Conservation (phyloP, 2,888 invertebrate genomes). For the Dolichopus griseipennis region DNA sequence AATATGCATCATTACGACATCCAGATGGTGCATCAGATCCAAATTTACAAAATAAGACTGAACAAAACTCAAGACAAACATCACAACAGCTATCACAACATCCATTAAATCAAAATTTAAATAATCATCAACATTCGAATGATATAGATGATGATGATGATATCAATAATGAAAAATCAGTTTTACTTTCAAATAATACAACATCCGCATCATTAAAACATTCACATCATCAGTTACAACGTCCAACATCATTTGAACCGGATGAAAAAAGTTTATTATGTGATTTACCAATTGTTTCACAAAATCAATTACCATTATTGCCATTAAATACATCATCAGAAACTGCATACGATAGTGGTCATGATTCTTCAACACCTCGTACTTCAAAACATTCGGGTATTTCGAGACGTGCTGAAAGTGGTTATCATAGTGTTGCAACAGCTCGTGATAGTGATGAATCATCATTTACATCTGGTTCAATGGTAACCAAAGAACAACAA, state of each 20-base stretch:
- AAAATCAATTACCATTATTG: slow-evolving; percentile 39
- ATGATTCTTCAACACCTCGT: slow-evolving; percentile 72
- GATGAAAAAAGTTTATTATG: slow-evolving; percentile 15
- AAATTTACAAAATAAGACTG: slow-evolving; percentile 50
- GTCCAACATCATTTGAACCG: slow-evolving; percentile 25
- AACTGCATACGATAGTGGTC: slow-evolving; percentile 75
- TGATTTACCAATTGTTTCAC: slow-evolving; percentile 31
- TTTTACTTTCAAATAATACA: slow-evolving; percentile 29
- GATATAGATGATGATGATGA: slow-evolving; percentile 33
- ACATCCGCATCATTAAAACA: slow-evolving; percentile 27
- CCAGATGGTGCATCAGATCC: slow-evolving; percentile 93
- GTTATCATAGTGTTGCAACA: slow-evolving; percentile 78
- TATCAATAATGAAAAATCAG: slow-evolving; percentile 36
- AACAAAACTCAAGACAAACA: slow-evolving; percentile 6
- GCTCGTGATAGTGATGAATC: slow-evolving; percentile 77
- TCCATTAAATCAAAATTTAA: no score
- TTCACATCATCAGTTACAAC: slow-evolving; percentile 14
- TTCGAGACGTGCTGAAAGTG: slow-evolving; percentile 75
- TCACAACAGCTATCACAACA: neutral
- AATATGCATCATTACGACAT: slow-evolving; percentile 68
- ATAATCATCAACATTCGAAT: neutral
- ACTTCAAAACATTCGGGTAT: slow-evolving; percentile 75
- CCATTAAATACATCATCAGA: slow-evolving; percentile 45
- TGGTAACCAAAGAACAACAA: slow-evolving; percentile 15
- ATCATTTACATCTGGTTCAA: slow-evolving; percentile 61